Evolutionary conservation across 2,888 invertebrate genomes (phyloP).

Genomic region (Papilio demoleus): DNA sequence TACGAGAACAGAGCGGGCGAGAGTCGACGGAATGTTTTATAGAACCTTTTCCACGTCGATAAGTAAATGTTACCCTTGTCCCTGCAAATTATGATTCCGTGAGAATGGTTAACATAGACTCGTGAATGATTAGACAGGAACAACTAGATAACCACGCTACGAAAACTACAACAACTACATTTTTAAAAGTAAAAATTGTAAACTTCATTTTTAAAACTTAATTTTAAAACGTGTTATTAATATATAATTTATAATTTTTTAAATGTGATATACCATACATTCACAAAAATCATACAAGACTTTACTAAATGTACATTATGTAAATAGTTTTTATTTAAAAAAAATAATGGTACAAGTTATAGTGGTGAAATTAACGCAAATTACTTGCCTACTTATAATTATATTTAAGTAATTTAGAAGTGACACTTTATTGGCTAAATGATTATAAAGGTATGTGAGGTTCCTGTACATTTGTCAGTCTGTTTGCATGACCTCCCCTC

Average conservation of each 20-base stretch:
- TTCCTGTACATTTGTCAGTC: conserved; percentile 60
- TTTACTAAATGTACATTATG: no score
- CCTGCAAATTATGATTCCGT: conserved; percentile 69
- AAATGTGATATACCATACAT: no score
- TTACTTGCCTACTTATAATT: background rate
- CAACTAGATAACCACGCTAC: no score
- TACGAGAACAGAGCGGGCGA: conserved; percentile 50
- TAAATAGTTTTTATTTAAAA: no score
- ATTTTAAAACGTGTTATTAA: no score
- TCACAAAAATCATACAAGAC: no score
- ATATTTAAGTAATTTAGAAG: conserved; percentile 46
- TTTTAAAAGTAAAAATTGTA: background rate
- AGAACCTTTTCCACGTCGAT: conserved; percentile 76
- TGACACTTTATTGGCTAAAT: conserved; percentile 41
- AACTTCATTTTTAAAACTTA: no score
- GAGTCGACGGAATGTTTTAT: conserved; percentile 69
- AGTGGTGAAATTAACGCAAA: background rate
- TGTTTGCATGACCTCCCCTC: conserved; percentile 54
- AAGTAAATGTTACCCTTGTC: conserved; percentile 79
- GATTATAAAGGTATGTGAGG: conserved; percentile 53
- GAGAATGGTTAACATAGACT: conserved; percentile 53
- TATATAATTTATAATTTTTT: no score
- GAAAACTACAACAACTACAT: no score
- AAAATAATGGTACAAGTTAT: background rate
- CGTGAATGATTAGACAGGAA: conserved; percentile 38